Percentiles rank a stretch among this genome's conserved stretches.
Evolutionary conservation across 2,888 invertebrate species (phyloP).

Genomic region (Sesia apiformis): DNA sequence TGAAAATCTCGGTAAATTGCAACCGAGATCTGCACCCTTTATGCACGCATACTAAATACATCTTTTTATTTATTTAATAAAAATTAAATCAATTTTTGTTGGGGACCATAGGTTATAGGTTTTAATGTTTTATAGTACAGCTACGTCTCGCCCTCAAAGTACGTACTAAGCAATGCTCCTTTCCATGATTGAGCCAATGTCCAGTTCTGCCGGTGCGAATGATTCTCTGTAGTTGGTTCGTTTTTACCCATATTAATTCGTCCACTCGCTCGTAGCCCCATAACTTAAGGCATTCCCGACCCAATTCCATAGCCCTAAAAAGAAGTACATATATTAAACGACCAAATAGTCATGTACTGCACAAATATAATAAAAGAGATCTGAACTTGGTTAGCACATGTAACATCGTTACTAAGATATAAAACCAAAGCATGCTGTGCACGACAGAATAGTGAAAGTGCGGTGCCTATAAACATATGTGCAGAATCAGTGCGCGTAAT

Average conservation of each 20-base stretch:
- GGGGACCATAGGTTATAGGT: too few species aligned
- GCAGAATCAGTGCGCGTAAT: too few species aligned
- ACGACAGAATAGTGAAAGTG: too few species aligned
- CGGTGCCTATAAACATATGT: too few species aligned
- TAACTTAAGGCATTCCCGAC: slow-evolving; percentile 93
- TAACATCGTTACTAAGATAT: too few species aligned
- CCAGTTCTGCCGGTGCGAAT: slow-evolving; percentile 97
- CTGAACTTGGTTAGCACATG: too few species aligned
- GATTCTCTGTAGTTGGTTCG: slow-evolving; percentile 96
- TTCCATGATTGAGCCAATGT: slow-evolving; percentile 99
- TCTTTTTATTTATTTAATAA: not conserved
- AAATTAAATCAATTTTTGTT: not conserved
- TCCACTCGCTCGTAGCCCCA: slow-evolving; percentile 99
- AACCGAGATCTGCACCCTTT: too few species aligned
- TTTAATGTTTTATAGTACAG: too few species aligned
- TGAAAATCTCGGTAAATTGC: too few species aligned
- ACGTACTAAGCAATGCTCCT: slow-evolving; percentile 93
- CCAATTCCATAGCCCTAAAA: slow-evolving; percentile 94
- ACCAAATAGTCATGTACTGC: not conserved
- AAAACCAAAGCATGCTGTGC: too few species aligned
- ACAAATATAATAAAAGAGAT: too few species aligned
- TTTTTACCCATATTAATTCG: slow-evolving; percentile 99
- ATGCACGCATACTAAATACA: not conserved
- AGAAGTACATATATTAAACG: not conserved
- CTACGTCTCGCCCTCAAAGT: too few species aligned